Base-by-base conservation (phyloP, 2,888 invertebrate species). In the Scrobipalpa atriplicella region DNA sequence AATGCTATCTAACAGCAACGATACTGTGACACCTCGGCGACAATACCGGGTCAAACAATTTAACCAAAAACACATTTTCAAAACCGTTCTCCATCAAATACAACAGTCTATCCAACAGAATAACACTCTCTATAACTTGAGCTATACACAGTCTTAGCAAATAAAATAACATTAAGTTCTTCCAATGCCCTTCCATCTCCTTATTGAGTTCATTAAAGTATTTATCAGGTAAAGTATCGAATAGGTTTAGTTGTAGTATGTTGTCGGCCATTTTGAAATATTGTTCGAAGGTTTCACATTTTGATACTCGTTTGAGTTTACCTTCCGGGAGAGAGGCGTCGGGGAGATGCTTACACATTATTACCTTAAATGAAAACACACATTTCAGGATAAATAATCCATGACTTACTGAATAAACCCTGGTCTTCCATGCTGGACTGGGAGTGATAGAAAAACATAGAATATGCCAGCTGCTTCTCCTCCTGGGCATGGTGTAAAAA, bases 1-100 rank as follows among this genome's bases (percentile, higher is more conserved):
- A 62, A 41, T 29, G 10, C 64, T 78, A 89, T 78, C 94, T 95
- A 56, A 94, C 77, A 72, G 95, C 95, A 66, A 97, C 89, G 75
- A 97, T 93, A 52, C 94, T 95, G 84, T 96, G 96, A 87, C 96
- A 97, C 73, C 98, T 92, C 2, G 98, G 98, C 0, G 98, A 98
- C 68, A 96, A 86, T 0, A 96, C 93, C 7, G 97, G 96, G 91
- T 98, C 96, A 87, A 98, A 98, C 69, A 98, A 86, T 76, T 95
- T 95, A 29, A 97, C 94, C 68, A 98, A 83, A 88, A 93, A 94
- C 1, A 85, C 86, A 62, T 92, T 86, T 9, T 90, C 77, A 76
- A 92, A 92, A 2, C 93, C 93, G 75, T 92, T 92, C 79, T 97
- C 97, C 68, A 94, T 86, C 39, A 98, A 93, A 93, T 93, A 98